phyloP scores from a whole-genome alignment of 2,113 vertebrate genomes.

The Saguinus imperator region DNA sequence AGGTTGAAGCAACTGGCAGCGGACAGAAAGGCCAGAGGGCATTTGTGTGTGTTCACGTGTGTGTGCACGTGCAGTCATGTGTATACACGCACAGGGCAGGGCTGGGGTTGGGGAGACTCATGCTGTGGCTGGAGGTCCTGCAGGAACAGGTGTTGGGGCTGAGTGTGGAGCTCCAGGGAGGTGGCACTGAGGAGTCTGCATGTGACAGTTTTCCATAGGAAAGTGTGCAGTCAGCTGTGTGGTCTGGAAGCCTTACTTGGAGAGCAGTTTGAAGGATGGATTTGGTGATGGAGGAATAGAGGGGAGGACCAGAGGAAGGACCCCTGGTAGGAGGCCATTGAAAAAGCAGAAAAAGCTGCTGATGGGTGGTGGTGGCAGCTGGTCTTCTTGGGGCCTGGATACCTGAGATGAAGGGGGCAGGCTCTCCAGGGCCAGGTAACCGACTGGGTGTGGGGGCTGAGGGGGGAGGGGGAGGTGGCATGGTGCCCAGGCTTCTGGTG shows the following conservation, averaged over 20 bases:
- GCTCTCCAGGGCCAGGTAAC: background rate
- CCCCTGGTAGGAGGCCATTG: background rate
- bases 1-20: background rate
- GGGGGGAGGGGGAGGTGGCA: rapidly evolving
- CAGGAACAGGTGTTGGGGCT: background rate
- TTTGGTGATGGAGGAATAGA: background rate
- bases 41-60: background rate
- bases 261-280: background rate
- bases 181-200: rapidly evolving
- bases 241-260: background rate
- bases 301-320: background rate
- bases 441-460: background rate
- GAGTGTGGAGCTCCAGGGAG: rapidly evolving
- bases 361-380: background rate
- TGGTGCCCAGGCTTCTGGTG: background rate
- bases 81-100: too few species aligned
- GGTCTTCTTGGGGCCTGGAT: background rate
- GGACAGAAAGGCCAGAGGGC: background rate
- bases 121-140: too few species aligned
- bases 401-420: background rate
- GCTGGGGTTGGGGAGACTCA: background rate
- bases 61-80: too few species aligned
- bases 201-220: background rate
- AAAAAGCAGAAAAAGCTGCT: background rate
- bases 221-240: background rate